Conservation (phyloP, 2,888 invertebrate genomes). For the Clunio marinus region DNA sequence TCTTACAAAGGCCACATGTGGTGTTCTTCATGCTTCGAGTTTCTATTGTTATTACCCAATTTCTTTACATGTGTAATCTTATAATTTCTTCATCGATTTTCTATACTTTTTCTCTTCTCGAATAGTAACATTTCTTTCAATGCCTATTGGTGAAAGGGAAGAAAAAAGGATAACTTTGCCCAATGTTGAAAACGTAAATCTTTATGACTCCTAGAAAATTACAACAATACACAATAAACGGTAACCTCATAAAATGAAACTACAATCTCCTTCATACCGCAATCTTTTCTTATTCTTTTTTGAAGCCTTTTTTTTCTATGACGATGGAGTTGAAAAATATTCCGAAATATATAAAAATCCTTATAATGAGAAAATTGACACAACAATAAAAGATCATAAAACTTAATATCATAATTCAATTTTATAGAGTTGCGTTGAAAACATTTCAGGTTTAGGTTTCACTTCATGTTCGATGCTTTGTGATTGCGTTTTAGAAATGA, state of each 20-base stretch:
- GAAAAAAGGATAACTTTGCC: neutral
- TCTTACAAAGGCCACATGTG: constrained; percentile 20
- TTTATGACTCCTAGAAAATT: constrained; percentile 7
- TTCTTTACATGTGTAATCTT: constrained; percentile 31
- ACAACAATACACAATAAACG: no score
- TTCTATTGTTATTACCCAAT: constrained; percentile 8
- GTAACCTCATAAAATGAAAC: constrained; percentile 26
- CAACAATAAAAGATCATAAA: constrained; percentile 31
- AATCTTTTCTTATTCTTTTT: neutral
- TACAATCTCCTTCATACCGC: constrained; percentile 1
- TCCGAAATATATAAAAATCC: constrained; percentile 6
- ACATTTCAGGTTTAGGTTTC: neutral
- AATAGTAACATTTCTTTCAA: neutral
- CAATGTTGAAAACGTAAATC: neutral
- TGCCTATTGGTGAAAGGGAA: neutral
- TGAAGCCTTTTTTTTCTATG: neutral
- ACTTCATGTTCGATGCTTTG: neutral
- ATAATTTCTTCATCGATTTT: constrained; percentile 33
- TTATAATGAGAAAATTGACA: constrained; percentile 31
- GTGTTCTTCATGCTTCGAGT: neutral
- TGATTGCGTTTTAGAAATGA: neutral
- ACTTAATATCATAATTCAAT: constrained; percentile 30
- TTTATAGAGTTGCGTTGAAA: constrained; percentile 12
- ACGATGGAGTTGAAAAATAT: neutral
- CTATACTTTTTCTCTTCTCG: neutral